These are phyloP conservation scores for Phortica variegata DNA, from an alignment of 1,140 invertebrate species.

Conservation along the genomic window DNA sequence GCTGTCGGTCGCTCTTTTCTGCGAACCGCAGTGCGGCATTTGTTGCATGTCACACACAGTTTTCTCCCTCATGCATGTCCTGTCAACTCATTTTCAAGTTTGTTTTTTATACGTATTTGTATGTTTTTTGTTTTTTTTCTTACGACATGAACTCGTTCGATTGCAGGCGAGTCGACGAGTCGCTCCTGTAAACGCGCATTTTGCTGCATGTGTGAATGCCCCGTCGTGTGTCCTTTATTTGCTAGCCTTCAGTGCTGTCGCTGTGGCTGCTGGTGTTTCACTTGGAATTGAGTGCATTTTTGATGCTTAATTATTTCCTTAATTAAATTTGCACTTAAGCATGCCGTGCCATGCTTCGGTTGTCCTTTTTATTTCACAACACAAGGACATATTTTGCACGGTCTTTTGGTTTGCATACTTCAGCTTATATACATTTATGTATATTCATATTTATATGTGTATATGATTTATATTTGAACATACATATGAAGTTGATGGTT, in stretches of 20 bases:
- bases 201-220: not conserved
- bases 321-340: conserved; percentile 43
- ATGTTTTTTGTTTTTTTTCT: no score
- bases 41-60: no score
- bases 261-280: conserved; percentile 13
- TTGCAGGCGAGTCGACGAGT: no score
- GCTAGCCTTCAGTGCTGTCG: not conserved
- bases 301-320: conserved; percentile 52
- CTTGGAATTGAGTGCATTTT: conserved; percentile 39
- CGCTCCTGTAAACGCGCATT: no score
- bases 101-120: no score
- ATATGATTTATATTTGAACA: conserved; percentile 20
- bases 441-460: conserved; percentile 21
- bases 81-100: no score
- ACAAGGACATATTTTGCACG: not conserved
- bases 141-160: no score
- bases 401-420: conserved; percentile 6
- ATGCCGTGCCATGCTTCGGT: not conserved
- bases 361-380: not conserved
- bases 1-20: no score
- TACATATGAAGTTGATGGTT: no score
- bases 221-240: conserved; percentile 6
- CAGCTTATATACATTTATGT: conserved; percentile 23
- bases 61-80: no score
- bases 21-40: no score